A percentile compares a stretch with the other conserved stretches of the same genome.
phyloP scores from a whole-genome alignment of 2,888 invertebrate species.

The Aspidiotus destructor region DNA sequence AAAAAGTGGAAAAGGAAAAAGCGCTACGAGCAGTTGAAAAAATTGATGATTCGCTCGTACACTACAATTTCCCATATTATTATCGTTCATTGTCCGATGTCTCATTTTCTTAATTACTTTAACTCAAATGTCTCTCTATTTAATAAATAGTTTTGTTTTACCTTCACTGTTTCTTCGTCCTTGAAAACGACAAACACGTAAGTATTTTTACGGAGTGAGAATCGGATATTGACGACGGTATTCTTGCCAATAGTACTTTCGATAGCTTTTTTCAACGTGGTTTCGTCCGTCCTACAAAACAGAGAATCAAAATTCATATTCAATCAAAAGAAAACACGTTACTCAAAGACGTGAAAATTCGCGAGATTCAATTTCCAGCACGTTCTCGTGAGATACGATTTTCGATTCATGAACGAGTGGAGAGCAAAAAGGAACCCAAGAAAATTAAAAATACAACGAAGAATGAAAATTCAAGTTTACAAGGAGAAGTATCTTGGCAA shows the following conservation, averaged over 20 bases:
- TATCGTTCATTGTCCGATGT: too few species aligned
- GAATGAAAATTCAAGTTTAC: too few species aligned
- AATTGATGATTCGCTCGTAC: background rate
- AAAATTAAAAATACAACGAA: too few species aligned
- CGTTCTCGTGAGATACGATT: background rate
- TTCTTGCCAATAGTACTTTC: conserved; percentile 10
- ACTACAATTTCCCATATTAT: too few species aligned
- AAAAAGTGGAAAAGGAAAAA: background rate
- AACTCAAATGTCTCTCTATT: too few species aligned
- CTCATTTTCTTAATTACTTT: too few species aligned
- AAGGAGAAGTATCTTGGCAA: too few species aligned
- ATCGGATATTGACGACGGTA: conserved; percentile 4
- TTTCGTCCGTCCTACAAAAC: conserved; percentile 7
- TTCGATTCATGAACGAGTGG: background rate
- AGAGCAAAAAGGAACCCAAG: too few species aligned
- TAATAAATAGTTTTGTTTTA: background rate
- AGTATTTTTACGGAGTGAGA: conserved; percentile 5
- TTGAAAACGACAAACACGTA: conserved; percentile 16
- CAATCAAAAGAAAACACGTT: too few species aligned
- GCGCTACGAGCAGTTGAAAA: background rate
- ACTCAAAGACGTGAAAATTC: too few species aligned
- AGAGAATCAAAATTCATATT: background rate
- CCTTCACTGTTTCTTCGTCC: conserved; percentile 9
- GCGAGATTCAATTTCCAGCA: too few species aligned
- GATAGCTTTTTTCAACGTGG: conserved; percentile 8